phyloP scores from a whole-genome alignment of 2,888 invertebrate species.

The Lasioglossum vierecki region DNA sequence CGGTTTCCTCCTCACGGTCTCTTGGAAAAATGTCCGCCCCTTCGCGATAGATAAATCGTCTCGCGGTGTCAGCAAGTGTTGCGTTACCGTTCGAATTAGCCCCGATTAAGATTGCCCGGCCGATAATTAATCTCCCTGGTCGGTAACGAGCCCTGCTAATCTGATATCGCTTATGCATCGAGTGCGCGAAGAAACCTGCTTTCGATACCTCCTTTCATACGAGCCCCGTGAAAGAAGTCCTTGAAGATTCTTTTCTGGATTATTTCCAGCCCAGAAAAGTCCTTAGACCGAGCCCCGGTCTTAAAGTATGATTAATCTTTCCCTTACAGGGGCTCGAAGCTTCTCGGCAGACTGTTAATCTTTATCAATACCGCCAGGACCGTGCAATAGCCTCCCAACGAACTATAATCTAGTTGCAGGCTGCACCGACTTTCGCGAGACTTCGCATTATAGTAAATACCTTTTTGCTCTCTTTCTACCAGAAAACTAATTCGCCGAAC shows the following conservation, averaged over 20 bases:
- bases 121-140: slow-evolving; percentile 53
- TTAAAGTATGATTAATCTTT: slow-evolving; percentile 56
- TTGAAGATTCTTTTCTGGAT: slow-evolving; percentile 51
- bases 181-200: slow-evolving; percentile 12
- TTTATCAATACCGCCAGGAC: slow-evolving; percentile 45
- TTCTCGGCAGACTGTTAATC: slow-evolving; percentile 44
- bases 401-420: slow-evolving; percentile 1
- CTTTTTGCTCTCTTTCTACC: background rate
- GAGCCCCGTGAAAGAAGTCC: slow-evolving; percentile 1
- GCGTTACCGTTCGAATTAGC: slow-evolving; percentile 43
- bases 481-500: background rate
- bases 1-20: background rate
- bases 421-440: background rate
- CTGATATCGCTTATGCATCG: slow-evolving; percentile 50
- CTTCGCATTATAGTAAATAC: background rate
- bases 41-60: slow-evolving; percentile 50
- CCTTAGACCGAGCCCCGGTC: slow-evolving; percentile 15
- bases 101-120: slow-evolving; percentile 42
- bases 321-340: slow-evolving; percentile 1
- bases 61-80: slow-evolving; percentile 35
- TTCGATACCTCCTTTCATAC: slow-evolving; percentile 22
- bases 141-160: slow-evolving; percentile 29
- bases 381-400: slow-evolving; percentile 23
- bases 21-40: slow-evolving; percentile 31
- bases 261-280: slow-evolving; percentile 40